These are phyloP conservation scores for Oxycera nigricornis DNA, from an alignment of 2,888 invertebrate species.

Conservation along the genomic window DNA sequence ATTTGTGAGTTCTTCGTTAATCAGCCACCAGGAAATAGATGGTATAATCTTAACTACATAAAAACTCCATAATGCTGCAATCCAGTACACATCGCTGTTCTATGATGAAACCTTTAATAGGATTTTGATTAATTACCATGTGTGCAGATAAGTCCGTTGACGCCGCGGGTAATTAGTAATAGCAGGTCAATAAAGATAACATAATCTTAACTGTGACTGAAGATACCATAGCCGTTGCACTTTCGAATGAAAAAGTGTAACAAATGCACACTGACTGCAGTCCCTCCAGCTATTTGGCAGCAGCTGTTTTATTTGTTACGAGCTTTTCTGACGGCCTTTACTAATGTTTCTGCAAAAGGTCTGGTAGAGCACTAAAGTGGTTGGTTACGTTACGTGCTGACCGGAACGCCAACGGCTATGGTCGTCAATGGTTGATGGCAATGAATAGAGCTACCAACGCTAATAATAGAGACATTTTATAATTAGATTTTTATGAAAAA, in stretches of 20 bases:
- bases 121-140: neutral
- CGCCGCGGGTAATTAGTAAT: neutral
- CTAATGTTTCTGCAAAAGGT: neutral
- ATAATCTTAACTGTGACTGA: neutral
- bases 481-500: too few relatives aligned
- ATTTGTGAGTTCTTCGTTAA: too few relatives aligned
- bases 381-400: conserved; percentile 4
- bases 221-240: neutral
- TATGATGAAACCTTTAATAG: too few relatives aligned
- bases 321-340: neutral
- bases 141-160: neutral
- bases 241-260: conserved; percentile 15
- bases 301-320: conserved; percentile 16
- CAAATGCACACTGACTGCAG: neutral
- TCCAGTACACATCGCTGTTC: too few relatives aligned
- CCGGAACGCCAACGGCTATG: conserved; percentile 18
- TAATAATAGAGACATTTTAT: neutral
- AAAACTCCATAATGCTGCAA: too few relatives aligned
- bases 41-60: too few relatives aligned
- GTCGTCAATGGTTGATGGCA: neutral
- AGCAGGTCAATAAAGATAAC: neutral
- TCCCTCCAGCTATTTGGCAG: neutral
- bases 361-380: neutral
- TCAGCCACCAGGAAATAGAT: too few relatives aligned
- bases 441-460: neutral